phyloP scores from a whole-genome alignment of 2,797 vertebrate species.

The Poliocrania exsul region DNA sequence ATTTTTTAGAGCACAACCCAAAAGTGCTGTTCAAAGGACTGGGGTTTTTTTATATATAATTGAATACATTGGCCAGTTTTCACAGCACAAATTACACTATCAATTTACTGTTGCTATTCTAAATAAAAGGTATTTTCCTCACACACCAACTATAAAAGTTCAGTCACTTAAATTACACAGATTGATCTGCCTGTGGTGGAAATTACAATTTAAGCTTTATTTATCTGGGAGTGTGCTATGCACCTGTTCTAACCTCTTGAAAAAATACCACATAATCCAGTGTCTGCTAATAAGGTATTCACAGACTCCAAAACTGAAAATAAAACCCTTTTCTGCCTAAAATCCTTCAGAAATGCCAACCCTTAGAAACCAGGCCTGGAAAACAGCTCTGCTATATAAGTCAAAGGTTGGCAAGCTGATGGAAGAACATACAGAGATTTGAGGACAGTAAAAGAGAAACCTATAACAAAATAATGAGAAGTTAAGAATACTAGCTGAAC shows the following conservation, averaged over 20 bases:
- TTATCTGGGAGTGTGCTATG: not conserved
- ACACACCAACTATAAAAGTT: not conserved
- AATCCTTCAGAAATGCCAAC: not conserved
- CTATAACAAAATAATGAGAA: not conserved
- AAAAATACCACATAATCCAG: not conserved
- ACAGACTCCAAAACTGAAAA: not conserved
- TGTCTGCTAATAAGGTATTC: not conserved
- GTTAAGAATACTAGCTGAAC: not conserved
- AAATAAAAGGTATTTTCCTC: not conserved
- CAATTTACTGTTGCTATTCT: not conserved
- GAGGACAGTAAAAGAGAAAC: not conserved
- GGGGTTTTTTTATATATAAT: not conserved
- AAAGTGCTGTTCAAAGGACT: not conserved
- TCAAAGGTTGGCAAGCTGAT: not conserved
- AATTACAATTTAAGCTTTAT: not conserved
- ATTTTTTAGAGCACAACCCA: not conserved
- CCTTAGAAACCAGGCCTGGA: not conserved
- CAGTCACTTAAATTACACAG: not conserved
- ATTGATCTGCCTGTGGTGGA: not conserved
- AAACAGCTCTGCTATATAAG: not conserved
- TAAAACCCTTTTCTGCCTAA: not conserved
- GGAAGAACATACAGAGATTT: not conserved
- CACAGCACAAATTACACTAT: not conserved
- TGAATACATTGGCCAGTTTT: not conserved
- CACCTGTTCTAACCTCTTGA: not conserved